A percentile compares a stretch with the other conserved stretches of the same genome.
These are phyloP conservation scores for Salvelinus alpinus DNA, from an alignment of 2,113 vertebrate species.

Conservation along the genomic window DNA sequence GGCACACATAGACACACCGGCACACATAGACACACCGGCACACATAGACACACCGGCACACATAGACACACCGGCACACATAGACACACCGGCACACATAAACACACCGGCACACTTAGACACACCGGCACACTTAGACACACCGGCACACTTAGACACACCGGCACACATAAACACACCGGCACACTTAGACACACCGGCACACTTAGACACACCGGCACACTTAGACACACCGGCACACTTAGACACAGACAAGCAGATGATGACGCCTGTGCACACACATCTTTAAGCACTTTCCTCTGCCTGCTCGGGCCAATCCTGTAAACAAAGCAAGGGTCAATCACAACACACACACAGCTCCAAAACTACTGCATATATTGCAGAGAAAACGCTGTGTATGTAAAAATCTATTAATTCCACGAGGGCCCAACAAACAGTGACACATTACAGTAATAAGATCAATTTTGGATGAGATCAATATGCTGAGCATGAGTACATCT, in stretches of 20 bases:
- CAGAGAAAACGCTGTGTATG: neutral
- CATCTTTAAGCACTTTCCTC: neutral
- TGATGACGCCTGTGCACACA: neutral
- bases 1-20: too few species aligned
- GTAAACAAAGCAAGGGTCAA: neutral
- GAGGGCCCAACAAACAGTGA: constrained; percentile 4
- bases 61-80: too few species aligned
- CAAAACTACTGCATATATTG: neutral
- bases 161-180: accelerated
- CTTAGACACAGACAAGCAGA: neutral
- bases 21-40: too few species aligned
- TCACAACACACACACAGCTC: neutral
- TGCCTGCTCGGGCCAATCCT: neutral
- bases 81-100: too few species aligned
- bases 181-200: too few species aligned
- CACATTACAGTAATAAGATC: constrained; percentile 19
- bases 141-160: too few species aligned
- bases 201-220: neutral
- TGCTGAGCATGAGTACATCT: constrained; percentile 29
- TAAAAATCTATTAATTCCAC: constrained; percentile 1
- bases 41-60: too few species aligned
- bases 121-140: too few species aligned
- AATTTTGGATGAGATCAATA: constrained; percentile 34
- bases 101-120: too few species aligned
- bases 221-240: neutral